These are phyloP conservation scores for mouse (Mus musculus) DNA, from an alignment of 2,113 vertebrate genomes.

Conservation along the genomic window DNA sequence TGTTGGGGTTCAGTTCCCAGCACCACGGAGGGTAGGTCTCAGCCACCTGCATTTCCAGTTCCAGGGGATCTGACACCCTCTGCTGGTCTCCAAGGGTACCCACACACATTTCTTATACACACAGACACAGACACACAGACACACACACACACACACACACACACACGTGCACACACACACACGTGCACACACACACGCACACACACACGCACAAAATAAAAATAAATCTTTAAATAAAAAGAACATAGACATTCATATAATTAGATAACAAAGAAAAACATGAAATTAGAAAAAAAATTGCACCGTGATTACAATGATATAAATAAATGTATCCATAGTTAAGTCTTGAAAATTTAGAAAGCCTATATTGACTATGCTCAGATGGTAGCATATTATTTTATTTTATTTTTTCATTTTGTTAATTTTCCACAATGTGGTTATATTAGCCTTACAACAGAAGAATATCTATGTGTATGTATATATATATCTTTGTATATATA, in stretches of 20 bases:
- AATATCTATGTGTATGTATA: background rate
- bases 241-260: background rate
- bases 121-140: background rate
- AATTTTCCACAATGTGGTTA: background rate
- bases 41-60: background rate
- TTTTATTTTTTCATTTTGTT: background rate
- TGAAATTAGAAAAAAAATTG: background rate
- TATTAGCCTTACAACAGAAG: constrained; percentile 1
- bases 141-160: background rate
- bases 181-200: background rate
- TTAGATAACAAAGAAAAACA: background rate
- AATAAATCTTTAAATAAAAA: background rate
- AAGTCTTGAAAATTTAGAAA: background rate
- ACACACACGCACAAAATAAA: background rate
- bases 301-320: background rate
- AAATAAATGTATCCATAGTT: background rate
- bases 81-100: too few relatives aligned
- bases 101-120: background rate
- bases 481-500: too few relatives aligned
- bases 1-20: background rate
- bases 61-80: background rate
- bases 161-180: background rate
- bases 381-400: background rate
- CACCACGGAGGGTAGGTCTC: too few relatives aligned
- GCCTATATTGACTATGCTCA: background rate